Base-by-base conservation (phyloP, 2,797 vertebrate species). In the Parambassis ranga region DNA sequence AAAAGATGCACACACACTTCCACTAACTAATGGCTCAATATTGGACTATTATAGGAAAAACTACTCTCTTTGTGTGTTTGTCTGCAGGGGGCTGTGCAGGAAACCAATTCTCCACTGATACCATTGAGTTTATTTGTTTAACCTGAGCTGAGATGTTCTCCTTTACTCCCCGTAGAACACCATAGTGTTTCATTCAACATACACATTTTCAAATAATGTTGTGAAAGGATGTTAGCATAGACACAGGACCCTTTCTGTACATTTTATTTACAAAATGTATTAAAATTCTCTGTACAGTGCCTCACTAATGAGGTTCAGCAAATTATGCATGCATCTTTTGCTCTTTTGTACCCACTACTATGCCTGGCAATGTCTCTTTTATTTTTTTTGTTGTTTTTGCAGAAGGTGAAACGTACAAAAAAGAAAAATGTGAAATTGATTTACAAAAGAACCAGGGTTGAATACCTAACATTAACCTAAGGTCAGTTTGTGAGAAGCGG, bases 191-290 rank as follows among this genome's bases (percentile, higher is more conserved):
- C 48, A 37, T 46, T 52, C 10, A 44, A 8, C 0, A 1, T 1
- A 32, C n/a, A 49, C 18, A 35, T 4, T 8, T 23, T 39, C 14
- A 55, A 47, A 57, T 2, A 24, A 31, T 42, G 23, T 18, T 24
- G 31, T 24, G 16, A 53, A 65, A 75, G 39, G n/a, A 83, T 38
- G 65, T 13, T 1, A 31, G 79, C 72, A 65, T 57, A 52, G 24
- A 87, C 73, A 65, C 71, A 26, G 15, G 32, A 53, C 27, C 42
- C 75, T 90, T 96, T 94, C 94, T 95, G 94, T 97, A 96, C 94
- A 95, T 92, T 98, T 98, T 98, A 98, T 98, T 99, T 98, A 98
- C 96, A 98, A 99, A 99, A 98, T 96, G 95, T 99, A 99, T 96
- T 98, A 99, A 99, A 99, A 98, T 93, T 94, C 89, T 95, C 95